Conservation (phyloP, 2,888 invertebrate genomes). For the Nysson spinosus region DNA sequence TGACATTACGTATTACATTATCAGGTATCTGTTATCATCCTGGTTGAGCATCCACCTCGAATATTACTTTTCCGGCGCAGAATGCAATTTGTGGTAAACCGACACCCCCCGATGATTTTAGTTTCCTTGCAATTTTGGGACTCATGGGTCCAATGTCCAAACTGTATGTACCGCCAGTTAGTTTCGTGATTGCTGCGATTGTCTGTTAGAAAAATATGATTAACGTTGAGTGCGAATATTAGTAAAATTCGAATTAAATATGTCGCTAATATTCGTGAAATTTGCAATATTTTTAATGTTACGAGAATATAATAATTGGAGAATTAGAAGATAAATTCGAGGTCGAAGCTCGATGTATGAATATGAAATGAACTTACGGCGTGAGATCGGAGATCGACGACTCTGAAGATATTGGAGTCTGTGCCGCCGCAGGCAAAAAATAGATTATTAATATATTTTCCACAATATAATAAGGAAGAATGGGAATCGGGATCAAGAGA, state of each 20-base stretch:
- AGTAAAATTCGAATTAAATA: too few relatives aligned
- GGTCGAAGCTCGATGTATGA: too few relatives aligned
- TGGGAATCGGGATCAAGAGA: slow-evolving; percentile 80
- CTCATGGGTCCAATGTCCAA: slow-evolving; percentile 79
- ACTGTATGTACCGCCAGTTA: slow-evolving; percentile 80
- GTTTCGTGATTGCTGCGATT: slow-evolving; percentile 79
- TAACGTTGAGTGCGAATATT: too few relatives aligned
- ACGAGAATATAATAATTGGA: not conserved
- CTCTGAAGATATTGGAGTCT: slow-evolving; percentile 80
- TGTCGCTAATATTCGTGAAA: too few relatives aligned
- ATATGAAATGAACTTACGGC: slow-evolving; percentile 76
- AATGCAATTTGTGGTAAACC: slow-evolving; percentile 80
- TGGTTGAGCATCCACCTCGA: slow-evolving; percentile 78
- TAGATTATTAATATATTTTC: slow-evolving; percentile 80
- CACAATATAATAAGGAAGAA: slow-evolving; percentile 81
- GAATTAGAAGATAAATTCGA: too few relatives aligned
- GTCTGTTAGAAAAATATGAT: slow-evolving; percentile 76
- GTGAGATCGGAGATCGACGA: slow-evolving; percentile 81
- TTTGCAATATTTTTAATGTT: too few relatives aligned
- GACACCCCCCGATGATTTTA: slow-evolving; percentile 62
- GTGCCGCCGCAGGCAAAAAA: slow-evolving; percentile 82
- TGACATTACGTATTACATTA: too few relatives aligned
- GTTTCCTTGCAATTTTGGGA: slow-evolving; percentile 45
- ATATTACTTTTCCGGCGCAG: slow-evolving; percentile 80
- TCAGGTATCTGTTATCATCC: too few relatives aligned